Base-by-base conservation (phyloP, 2,797 vertebrate genomes). In the Antrozous pallidus region DNA sequence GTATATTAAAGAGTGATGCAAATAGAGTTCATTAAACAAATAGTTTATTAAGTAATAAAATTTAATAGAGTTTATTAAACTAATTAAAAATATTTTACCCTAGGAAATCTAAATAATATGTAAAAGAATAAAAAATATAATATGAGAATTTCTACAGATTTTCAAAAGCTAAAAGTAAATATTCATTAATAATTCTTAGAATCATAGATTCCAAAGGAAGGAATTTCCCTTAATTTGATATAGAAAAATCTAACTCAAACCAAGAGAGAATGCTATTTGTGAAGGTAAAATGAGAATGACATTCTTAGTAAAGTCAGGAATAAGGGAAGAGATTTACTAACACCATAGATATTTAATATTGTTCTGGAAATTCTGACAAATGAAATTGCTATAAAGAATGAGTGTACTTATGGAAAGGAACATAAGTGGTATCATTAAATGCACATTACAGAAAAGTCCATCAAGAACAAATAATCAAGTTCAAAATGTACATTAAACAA, bases 81-180 rank as follows among this genome's bases (percentile, higher is more conserved):
- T 70, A 80, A 88, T 67, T 67, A 45, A 77, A 86, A 91, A 47
- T 65, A 22, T 87, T 95, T 91, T 69, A 77, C 17, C 61, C 13
- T 12, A 83, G 47, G 12, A 88, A 88, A 73, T 74, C 28, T 83
- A 90, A 83, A 56, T 65, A 95, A 89, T 33, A 79, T 56, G 42
- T 91, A 54, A 90, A 94, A 79, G 45, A 94, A 82, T 24, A 91
- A 87, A 77, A 94, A 90, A n/a, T n/a, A n/a, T n/a, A n/a, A 38
- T 26, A 58, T 87, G 51, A 56, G 1, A 77, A 40, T 73, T 36
- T 31, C 9, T 78, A 36, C 11, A 92, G 70, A 70, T 80, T 20
- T 33, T 88, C 86, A 92, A 91, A 95, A 81, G 18, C 42, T 70
- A 54, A 94, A 86, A 83, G 49, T 81, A 13, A 85, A 79, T 74